Evolutionary conservation across 2,797 vertebrate genomes (phyloP), one percentile per base, ranked within the genome.

Genomic region (Heliangelus exortis): DNA sequence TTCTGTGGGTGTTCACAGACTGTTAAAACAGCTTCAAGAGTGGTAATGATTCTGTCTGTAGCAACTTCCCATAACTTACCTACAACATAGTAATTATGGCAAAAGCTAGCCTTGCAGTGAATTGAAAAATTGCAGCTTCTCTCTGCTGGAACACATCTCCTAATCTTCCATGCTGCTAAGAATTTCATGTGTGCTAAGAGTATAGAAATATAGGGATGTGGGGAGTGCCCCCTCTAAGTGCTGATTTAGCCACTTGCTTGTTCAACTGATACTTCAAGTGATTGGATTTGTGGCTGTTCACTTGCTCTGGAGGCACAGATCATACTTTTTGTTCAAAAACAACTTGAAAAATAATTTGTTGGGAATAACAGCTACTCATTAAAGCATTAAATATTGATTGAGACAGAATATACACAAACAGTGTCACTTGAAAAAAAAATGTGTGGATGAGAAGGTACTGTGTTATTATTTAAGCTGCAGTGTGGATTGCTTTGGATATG

Each of bases 191-290:
- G 18, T 76, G 16, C 9, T 51, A 55, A 79, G 48, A 63, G 80
- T 63, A 39, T 12, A 89, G 45, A 88, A 90, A 48, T 84, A 19
- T 0, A 6, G 22, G 18, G 29, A 12, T 33, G 12, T 28, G 4
- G 12, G 7, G 5, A 0, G 0, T 15, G 26, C 29, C 59, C 31
- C 43, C 3, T 54, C 43, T 79, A 33, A 57, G 8, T 31, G 7
- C 5, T 78, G 28, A 48, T 84, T 71, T 54, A 80, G 53, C n/a
- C 7, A 6, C 13, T 33, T 86, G 11, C 17, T 81, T 84, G 21
- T 63, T 36, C 65, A 81, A 5, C 31, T 74, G 45, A 3, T 69
- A 39, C 5, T 76, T 87, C 12, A 47, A 59, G 17, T 53, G 47
- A 31, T 61, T 69, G 67, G 19, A 55, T 66, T 58, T 59, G 12